Evolutionary conservation across 2,113 vertebrate genomes (phyloP).

Genomic region (Ascaphus truei): DNA sequence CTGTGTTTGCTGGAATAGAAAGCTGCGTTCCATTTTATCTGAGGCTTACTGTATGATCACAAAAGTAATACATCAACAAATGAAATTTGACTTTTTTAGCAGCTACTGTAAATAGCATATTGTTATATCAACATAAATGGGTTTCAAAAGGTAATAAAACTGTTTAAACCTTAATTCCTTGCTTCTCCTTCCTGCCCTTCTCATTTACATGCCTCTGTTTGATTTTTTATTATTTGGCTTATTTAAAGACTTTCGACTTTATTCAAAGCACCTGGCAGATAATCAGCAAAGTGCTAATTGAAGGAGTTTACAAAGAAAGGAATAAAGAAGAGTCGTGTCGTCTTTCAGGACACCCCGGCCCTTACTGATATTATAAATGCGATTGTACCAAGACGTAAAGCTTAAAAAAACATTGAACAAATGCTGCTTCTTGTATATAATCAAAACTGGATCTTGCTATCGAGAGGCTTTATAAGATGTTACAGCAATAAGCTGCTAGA

Average conservation of each 20-base stretch:
- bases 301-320: background rate
- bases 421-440: conserved; percentile 28
- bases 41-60: conserved; percentile 48
- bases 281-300: background rate
- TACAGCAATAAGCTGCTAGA: conserved; percentile 26
- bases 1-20: conserved; percentile 51
- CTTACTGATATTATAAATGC: background rate
- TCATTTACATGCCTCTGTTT: too few relatives aligned
- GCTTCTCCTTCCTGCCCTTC: background rate
- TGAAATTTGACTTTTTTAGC: conserved; percentile 51
- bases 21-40: conserved; percentile 48
- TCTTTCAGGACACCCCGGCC: background rate
- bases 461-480: conserved; percentile 37
- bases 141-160: conserved; percentile 40
- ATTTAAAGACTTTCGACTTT: too few relatives aligned
- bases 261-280: too few relatives aligned
- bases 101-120: conserved; percentile 45
- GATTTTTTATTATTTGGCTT: background rate
- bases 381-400: background rate
- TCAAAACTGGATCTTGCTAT: conserved; percentile 33
- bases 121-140: conserved; percentile 47
- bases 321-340: background rate
- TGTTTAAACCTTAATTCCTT: background rate
- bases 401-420: conserved; percentile 11
- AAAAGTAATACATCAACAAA: conserved; percentile 56